A percentile compares a stretch with the other conserved stretches of the same genome.
phyloP scores from a whole-genome alignment of 2,888 invertebrate genomes.

The Xanthorhoe designata region DNA sequence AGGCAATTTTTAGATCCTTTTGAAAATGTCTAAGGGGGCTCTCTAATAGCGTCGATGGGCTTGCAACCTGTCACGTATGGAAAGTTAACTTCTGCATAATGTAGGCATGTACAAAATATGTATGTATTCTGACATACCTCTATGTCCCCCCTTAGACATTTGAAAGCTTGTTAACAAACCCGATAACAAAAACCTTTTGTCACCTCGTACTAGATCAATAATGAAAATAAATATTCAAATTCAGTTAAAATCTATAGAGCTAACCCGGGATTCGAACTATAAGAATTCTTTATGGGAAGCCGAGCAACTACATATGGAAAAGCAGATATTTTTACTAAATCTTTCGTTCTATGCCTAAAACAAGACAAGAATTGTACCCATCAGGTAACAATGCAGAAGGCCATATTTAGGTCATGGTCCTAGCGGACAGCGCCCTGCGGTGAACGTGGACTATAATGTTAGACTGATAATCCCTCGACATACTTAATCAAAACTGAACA shows the following conservation, averaged over 20 bases:
- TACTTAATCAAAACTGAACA: slow-evolving; percentile 55
- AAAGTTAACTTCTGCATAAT: too few relatives aligned
- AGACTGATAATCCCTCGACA: slow-evolving; percentile 60
- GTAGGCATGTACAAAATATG: too few relatives aligned
- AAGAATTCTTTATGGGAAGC: not conserved
- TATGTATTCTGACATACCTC: too few relatives aligned
- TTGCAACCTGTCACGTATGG: too few relatives aligned
- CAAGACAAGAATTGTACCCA: slow-evolving; percentile 17
- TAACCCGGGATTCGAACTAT: not conserved
- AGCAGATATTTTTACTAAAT: not conserved
- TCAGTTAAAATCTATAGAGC: not conserved
- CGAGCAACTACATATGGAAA: not conserved
- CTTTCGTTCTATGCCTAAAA: not conserved
- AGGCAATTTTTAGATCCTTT: too few relatives aligned
- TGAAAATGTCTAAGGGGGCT: too few relatives aligned
- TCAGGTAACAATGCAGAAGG: slow-evolving; percentile 54
- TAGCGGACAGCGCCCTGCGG: slow-evolving; percentile 61
- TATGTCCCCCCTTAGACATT: too few relatives aligned
- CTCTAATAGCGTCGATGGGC: too few relatives aligned
- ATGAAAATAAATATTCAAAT: not conserved
- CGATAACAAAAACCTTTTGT: too few relatives aligned
- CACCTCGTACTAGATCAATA: too few relatives aligned
- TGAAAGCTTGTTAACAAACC: too few relatives aligned
- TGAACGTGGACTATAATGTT: slow-evolving; percentile 47
- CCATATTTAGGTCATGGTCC: slow-evolving; percentile 67